Evolutionary conservation across 2,113 vertebrate species (phyloP).

Genomic region (Syngnathus scovelli): DNA sequence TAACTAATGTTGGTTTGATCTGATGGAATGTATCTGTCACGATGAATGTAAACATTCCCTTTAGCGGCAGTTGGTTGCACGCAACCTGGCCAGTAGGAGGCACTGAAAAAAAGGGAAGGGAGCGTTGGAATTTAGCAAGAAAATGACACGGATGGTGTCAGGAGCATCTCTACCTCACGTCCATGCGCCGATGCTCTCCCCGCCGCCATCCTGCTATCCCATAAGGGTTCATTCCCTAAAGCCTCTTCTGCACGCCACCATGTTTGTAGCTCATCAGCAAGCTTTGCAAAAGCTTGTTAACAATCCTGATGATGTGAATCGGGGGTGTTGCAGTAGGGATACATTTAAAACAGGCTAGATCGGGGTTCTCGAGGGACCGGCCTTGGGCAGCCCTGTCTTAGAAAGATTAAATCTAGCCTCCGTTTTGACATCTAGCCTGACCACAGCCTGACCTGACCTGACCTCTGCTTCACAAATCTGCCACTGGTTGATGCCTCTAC

Average conservation of each 20-base stretch:
- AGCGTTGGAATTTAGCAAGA: conserved; percentile 1
- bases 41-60: conserved; percentile 58
- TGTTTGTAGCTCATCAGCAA: not conserved
- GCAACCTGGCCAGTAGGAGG: conserved; percentile 51
- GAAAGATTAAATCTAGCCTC: not conserved
- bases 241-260: not conserved
- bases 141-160: conserved; percentile 50
- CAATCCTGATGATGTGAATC: no score
- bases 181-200: conserved; percentile 51
- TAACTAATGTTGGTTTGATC: conserved; percentile 10
- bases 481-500: not conserved
- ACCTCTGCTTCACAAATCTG: conserved; percentile 60
- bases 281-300: no score
- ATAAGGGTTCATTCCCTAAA: not conserved
- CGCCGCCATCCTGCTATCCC: not conserved
- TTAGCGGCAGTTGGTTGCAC: not conserved
- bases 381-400: not conserved
- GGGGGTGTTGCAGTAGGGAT: no score
- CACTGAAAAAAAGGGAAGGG: conserved; percentile 24
- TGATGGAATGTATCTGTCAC: conserved; percentile 56
- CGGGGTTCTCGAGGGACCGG: no score
- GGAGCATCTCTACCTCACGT: conserved; percentile 75
- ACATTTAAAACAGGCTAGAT: no score
- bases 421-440: conserved; percentile 11
- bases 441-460: conserved; percentile 8